These are phyloP conservation scores for Achroia grisella DNA, from an alignment of 1,140 invertebrate species.

Conservation along the genomic window DNA sequence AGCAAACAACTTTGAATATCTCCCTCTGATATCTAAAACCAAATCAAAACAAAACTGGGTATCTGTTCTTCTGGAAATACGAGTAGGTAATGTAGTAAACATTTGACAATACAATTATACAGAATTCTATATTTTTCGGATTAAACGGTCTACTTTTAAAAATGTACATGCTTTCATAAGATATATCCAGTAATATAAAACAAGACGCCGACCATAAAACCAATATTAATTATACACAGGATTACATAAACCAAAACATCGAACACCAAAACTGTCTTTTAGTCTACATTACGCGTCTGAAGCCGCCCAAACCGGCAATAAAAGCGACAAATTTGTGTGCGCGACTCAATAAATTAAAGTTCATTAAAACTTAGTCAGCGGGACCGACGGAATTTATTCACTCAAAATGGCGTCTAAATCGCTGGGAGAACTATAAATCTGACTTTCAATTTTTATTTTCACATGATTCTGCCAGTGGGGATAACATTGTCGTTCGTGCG, in stretches of 20 bases:
- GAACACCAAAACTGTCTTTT: constrained; percentile 22
- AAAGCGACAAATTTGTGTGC: constrained; percentile 51
- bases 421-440: constrained; percentile 18
- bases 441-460: constrained; percentile 30
- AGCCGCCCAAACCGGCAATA: constrained; percentile 28
- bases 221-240: constrained; percentile 34
- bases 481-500: constrained; percentile 30
- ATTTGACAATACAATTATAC: too few species aligned
- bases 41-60: too few species aligned
- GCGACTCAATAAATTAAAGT: constrained; percentile 50
- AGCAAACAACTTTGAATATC: too few species aligned
- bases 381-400: constrained; percentile 24
- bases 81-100: too few species aligned
- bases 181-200: too few species aligned
- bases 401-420: constrained; percentile 30
- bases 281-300: constrained; percentile 31
- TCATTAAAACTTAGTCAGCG: constrained; percentile 47
- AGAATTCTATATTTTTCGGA: too few species aligned
- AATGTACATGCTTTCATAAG: too few species aligned
- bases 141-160: too few species aligned
- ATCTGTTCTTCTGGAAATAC: too few species aligned
- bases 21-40: too few species aligned
- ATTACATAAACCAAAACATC: constrained; percentile 49
- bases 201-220: constrained; percentile 21
- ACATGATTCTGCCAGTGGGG: constrained; percentile 32